A percentile compares a stretch with the other conserved stretches of the same genome.
Conservation (phyloP, 2,797 vertebrate species). For the Pangasius mekongensis region DNA sequence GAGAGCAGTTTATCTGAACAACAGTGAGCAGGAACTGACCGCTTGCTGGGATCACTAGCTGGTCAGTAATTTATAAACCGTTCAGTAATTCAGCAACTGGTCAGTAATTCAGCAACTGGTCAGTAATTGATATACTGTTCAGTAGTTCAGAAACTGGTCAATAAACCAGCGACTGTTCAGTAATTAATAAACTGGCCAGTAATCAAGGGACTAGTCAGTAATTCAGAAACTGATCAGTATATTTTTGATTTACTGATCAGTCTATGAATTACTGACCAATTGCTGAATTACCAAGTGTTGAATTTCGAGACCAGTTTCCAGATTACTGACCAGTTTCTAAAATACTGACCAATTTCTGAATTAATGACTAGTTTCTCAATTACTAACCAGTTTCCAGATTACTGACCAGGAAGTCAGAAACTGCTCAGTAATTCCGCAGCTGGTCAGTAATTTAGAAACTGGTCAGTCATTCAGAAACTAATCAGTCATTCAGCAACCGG, state of each 20-base stretch:
- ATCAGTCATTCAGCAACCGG: not conserved
- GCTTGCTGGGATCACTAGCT: not conserved
- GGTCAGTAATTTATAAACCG: not conserved
- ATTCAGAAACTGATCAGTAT: not conserved
- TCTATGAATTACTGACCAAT: no score
- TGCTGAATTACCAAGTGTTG: no score
- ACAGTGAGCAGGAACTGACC: not conserved
- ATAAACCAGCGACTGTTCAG: not conserved
- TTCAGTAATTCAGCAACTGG: not conserved
- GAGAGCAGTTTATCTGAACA: constrained; percentile 16
- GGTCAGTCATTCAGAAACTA: not conserved
- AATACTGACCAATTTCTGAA: no score
- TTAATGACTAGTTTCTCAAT: no score
- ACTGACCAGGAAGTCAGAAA: not conserved
- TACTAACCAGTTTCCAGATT: no score
- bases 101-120: not conserved
- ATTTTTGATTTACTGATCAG: no score
- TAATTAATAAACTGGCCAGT: not conserved
- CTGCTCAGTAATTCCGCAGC: not conserved
- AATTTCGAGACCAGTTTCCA: no score
- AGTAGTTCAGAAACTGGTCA: not conserved
- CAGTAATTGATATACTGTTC: not conserved
- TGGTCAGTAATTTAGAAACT: not conserved
- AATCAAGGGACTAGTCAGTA: not conserved
- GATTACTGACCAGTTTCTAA: no score